Base-by-base conservation (phyloP, 1,140 invertebrate genomes). In the Mactra quadrangularis region DNA sequence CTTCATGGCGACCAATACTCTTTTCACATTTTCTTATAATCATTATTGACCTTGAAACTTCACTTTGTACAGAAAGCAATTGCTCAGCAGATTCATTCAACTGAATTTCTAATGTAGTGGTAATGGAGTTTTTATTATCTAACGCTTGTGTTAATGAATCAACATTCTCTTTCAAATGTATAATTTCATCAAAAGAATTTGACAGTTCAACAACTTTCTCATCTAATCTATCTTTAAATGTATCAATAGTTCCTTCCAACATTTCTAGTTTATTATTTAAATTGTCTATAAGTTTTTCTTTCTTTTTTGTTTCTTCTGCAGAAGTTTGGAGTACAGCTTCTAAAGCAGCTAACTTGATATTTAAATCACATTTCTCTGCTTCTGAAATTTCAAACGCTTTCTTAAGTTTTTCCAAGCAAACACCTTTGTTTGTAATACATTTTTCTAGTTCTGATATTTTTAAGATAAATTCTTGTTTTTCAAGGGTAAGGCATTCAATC, bases 381-480 rank as follows among this genome's bases (percentile, higher is more conserved):
- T n/a, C n/a, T n/a, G n/a, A n/a, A 15, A 7, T n/a, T 59, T 62
- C 38, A 4, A 35, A 25, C 47, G 27, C 38, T 19, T 2, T 22
- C 33, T 74, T 74, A 35, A 15, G 27, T 17, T 74, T n/a, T 29
- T 31, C 3, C 35, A 59, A 9, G 0, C 45, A 7, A 29, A 29
- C 29, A n/a, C 50, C 74, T 33, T 38, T 47, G 13, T 11, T 3
- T 31, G 13, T 35, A 3, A 50, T 15, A 29, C 25, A 29, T 9
- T 68, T 66, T 50, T 78, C 75, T 38, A 7, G 22, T 9, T 66
- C 19, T 25, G 75, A 78, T n/a, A 78, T 1, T 68, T 78, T 38
- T 25, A 78, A 45, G 6, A 78, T 15, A 11, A 66, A 31, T 15
- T 78, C 52, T 31, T 78, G 75, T 31, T 68, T 81, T 35, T 81